A percentile compares a stretch with the other conserved stretches of the same genome.
phyloP scores from a whole-genome alignment of 2,797 vertebrate genomes.

The Antrozous pallidus region DNA sequence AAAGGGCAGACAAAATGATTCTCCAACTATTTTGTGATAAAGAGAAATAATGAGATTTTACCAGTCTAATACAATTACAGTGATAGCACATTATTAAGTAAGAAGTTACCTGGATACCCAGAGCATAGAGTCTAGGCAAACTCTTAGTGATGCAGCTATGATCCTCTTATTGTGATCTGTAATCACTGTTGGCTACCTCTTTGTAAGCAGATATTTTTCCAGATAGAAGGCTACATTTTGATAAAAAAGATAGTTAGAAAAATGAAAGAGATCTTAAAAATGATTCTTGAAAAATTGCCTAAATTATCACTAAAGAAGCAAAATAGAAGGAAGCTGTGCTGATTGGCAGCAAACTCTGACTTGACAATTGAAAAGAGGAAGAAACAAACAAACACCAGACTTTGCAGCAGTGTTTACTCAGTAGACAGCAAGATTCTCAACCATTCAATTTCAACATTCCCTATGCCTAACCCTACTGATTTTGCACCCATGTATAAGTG shows the following conservation, averaged over 20 bases:
- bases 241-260: background rate
- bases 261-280: background rate
- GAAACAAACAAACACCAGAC: background rate
- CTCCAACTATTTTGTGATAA: conserved; percentile 4
- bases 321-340: background rate
- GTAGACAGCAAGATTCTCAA: background rate
- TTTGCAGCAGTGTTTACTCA: background rate
- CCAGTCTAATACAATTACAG: background rate
- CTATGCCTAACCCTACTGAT: background rate
- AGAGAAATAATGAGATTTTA: background rate
- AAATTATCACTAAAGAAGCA: background rate
- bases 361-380: background rate
- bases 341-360: background rate
- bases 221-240: background rate
- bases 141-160: background rate
- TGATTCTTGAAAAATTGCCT: background rate
- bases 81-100: background rate
- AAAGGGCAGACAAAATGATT: conserved; percentile 40
- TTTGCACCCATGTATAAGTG: background rate
- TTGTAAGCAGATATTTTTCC: background rate
- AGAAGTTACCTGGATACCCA: background rate
- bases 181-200: background rate
- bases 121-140: background rate
- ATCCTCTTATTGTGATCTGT: background rate
- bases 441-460: background rate